Base-by-base conservation (phyloP, 2,113 vertebrate genomes). In the Crocuta crocuta region DNA sequence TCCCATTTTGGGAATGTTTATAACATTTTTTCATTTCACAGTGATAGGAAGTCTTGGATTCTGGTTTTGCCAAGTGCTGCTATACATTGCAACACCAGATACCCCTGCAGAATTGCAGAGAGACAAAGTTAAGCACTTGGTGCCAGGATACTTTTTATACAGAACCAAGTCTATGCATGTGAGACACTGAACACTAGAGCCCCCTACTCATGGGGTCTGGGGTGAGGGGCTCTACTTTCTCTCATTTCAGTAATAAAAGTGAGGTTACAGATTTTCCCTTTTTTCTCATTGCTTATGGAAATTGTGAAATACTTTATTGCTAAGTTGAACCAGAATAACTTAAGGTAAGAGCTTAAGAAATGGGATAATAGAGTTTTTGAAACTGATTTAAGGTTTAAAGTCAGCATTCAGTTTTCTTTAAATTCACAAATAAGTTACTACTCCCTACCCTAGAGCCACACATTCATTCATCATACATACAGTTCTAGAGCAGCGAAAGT, bases 21-120 rank as follows among this genome's bases (percentile, higher is more conserved):
- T 63, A 81, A 24, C 31, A 70, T 80, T 93, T 82, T 50, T 80
- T 43, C 70, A 89, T 70, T 93, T 96, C 96, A 63, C 35, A 91
- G 13, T 73, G n/a, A 31, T 55, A 79, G 73, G 48, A 81, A 85
- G 2, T 21, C 94, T 66, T 79, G 66, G 19, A 24, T 43, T 87
- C 50, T 91, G 5, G 24, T 78, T 97, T 96, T 93, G 33, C 24
- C 50, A 83, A 89, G 58, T 70, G 31, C 23, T 53, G 19, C 39
- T 70, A 3, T 78, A 53, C 15, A 80, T 80, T 70, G 39, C 23
- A 91, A 94, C 39, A 55, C 23, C 26, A 70, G 70, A 53, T 78
- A 24, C 4, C 93, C 24, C 80, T 89, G 21, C 21, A 91, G 31
- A 96, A 82, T 26, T 74, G 10, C n/a, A 78, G 13, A 89, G 61